Evolutionary conservation across 2,888 invertebrate species (phyloP), one percentile per base, ranked within the genome.

Genomic region (Ectropis crepuscularia): DNA sequence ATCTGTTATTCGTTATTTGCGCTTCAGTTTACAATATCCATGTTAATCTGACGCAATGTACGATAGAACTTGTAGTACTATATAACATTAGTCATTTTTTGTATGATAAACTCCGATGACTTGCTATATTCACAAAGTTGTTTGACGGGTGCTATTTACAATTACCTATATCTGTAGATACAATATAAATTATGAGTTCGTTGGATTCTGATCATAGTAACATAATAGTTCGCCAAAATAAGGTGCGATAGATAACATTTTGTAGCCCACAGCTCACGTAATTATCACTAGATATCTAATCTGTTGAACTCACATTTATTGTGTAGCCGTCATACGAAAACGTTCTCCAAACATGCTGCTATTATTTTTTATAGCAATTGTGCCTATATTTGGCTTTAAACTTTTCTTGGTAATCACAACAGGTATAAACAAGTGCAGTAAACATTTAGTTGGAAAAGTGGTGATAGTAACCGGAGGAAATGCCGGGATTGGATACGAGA

Each of bases 401-500:
- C 16, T 42, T 10, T 70, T 63, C 12, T 10, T 49, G 6, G 51
- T 58, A 38, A 36, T 67, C n/a, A 70, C 61, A 42, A 16, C 41
- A 7, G 88, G 86, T 53, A 72, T 81, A 45, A 83, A 81, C 63
- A 82, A 71, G 67, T 77, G 78, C 58, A 87, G 82, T 60, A 81
- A 72, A 63, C 86, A 88, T 75, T 75, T 98, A 94, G 93, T 96
- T 51, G 97, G 97, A 5, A 97, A 97, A 92, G 96, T 96, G 5
- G 96, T 96, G n/a, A 93, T 98, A 57, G 94, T 98, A 42, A 98
- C 98, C 9, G 98, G 98, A 28, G 96, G 96, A 54, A 97, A 96
- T 71, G 94, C 95, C 69, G 97, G 97, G 6, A 96, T 97, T 74
- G 97, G 97, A 46, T 95, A 94, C 75, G 96, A 96, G 80, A 96